phyloP scores from a whole-genome alignment of 1,140 invertebrate species.

The Nasonia giraulti region DNA sequence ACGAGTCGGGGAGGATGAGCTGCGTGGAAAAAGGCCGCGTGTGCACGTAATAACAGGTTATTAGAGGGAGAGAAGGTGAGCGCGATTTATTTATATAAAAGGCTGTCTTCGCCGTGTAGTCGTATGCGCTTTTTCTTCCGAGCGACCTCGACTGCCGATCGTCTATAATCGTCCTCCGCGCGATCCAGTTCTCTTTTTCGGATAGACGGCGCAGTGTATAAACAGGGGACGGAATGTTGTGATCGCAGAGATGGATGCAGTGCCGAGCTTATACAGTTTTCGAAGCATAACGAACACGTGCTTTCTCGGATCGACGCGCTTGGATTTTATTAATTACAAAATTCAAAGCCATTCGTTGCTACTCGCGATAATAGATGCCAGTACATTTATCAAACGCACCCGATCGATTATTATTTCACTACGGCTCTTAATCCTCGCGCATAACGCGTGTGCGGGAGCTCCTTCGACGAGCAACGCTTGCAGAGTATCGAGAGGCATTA shows the following conservation, averaged over 20 bases:
- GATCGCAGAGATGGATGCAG: not conserved
- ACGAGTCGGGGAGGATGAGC: not conserved
- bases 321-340: too few relatives aligned
- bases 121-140: not conserved
- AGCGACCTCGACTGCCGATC: too few relatives aligned
- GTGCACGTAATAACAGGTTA: conserved; percentile 31
- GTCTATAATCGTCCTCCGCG: not conserved
- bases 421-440: not conserved
- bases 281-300: too few relatives aligned
- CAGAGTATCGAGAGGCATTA: too few relatives aligned
- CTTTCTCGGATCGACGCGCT: too few relatives aligned
- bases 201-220: not conserved
- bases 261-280: not conserved
- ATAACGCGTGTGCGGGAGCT: not conserved
- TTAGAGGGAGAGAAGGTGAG: not conserved
- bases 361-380: too few relatives aligned
- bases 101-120: not conserved
- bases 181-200: not conserved
- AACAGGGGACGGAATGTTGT: not conserved
- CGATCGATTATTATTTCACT: not conserved
- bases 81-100: conserved; percentile 24
- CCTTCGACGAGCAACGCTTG: too few relatives aligned
- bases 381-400: not conserved
- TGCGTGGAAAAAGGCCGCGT: not conserved
- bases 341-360: too few relatives aligned